phyloP scores from a whole-genome alignment of 2,113 vertebrate species.

The Pampusana beccarii region DNA sequence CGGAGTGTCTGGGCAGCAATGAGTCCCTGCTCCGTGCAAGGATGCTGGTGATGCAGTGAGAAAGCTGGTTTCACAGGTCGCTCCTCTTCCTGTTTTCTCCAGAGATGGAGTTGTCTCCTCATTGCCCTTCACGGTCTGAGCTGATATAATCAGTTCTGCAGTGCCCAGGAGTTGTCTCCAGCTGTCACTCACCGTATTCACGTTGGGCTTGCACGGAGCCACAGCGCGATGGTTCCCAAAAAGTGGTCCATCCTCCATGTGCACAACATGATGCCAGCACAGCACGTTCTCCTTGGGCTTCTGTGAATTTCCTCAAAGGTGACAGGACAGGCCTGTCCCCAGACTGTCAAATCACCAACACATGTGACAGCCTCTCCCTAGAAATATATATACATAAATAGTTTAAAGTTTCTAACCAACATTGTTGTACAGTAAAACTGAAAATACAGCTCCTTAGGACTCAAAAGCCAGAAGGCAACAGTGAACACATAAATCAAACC shows the following conservation, averaged over 20 bases:
- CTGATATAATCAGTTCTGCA: neutral
- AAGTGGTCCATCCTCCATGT: fast-evolving
- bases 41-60: neutral
- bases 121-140: neutral
- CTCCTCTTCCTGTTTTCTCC: neutral
- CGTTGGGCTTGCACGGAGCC: fast-evolving
- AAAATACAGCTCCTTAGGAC: neutral
- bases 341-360: neutral
- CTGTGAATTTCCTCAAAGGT: neutral
- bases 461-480: neutral
- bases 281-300: neutral
- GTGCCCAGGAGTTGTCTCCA: neutral
- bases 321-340: fast-evolving
- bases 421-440: neutral
- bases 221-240: neutral
- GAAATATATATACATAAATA: neutral
- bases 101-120: neutral
- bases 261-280: fast-evolving
- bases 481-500: neutral
- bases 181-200: fast-evolving
- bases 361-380: neutral
- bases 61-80: neutral
- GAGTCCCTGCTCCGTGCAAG: fast-evolving
- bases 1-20: too few species aligned
- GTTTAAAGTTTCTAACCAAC: neutral